These are phyloP conservation scores for Cricetomys ansorgei DNA, from an alignment of 2,113 vertebrate species.

Conservation along the genomic window DNA sequence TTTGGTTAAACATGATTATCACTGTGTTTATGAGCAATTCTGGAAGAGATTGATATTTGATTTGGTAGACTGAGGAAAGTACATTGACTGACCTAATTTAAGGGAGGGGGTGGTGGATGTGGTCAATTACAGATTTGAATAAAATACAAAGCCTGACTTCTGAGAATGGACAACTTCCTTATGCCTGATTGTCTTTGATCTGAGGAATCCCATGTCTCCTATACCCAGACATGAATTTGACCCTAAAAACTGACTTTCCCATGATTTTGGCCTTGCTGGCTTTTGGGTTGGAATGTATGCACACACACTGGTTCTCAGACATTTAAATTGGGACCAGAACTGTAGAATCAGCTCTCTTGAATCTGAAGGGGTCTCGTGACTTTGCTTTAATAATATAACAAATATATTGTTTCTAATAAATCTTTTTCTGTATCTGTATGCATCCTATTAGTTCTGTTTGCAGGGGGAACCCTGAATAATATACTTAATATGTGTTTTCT, in stretches of 20 bases:
- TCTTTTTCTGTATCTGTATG: neutral
- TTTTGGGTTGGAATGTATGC: neutral
- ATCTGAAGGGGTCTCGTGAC: neutral
- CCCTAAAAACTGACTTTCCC: rapidly evolving
- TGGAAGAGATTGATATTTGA: neutral
- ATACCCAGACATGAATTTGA: too few relatives aligned
- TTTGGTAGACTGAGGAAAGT: neutral
- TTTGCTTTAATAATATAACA: neutral
- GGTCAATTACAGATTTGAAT: neutral
- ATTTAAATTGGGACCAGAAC: neutral
- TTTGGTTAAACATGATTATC: neutral
- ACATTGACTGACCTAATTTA: neutral
- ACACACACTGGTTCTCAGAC: neutral
- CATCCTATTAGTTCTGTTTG: neutral
- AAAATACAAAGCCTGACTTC: neutral
- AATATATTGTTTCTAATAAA: neutral
- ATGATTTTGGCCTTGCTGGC: neutral
- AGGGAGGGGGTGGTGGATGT: neutral
- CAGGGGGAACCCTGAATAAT: neutral
- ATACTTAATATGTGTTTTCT: neutral
- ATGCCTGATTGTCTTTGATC: neutral
- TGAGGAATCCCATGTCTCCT: neutral
- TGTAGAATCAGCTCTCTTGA: neutral
- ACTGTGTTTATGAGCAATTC: neutral
- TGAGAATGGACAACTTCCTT: neutral